Base-by-base conservation (phyloP, 2,113 vertebrate species). In the Spizaetus ornatus region DNA sequence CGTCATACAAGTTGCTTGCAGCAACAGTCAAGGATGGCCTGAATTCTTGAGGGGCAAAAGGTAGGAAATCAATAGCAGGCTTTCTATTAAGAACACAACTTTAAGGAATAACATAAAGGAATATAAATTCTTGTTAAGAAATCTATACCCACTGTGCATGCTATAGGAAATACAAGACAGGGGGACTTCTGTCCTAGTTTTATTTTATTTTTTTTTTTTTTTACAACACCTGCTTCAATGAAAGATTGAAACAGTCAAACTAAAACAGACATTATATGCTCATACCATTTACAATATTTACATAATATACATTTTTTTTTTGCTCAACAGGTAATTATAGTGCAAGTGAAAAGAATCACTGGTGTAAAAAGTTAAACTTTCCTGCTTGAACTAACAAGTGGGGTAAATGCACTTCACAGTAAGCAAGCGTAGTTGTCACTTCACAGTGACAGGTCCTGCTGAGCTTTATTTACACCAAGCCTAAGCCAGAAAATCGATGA, bases 161-260 rank as follows among this genome's bases (percentile, higher is more conserved):
- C 56, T 66, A 17, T 10, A 89, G 52, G 58, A 84, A 90, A 63
- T 8, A 77, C 47, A 76, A 86, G 27, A 47, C 36, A 70, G 32
- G 43, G 91, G 17, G 12, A 79, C 59, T 90, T 96, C 62, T 91
- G 52, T 87, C 85, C 82, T 53, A 17, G 40, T 91, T 98, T 98
- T 97, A 48, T 48, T 32, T 48, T 23, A 23, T 55, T 32, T 42
- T 19, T 36, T 53, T 76, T 94, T 71, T 43, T 61, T 76, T 94
- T 72, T 91, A 63, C 91, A 95, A 93, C 29, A 27, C 48, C 88
- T 91, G 82, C 72, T 97, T 97, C 94, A 95, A 66, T 71, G 80
- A 97, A 97, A 98, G 95, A 94, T 67, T 95, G 85, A 95, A 95
- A 93, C 94, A 91, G 93, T 71, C 88, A 91, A 86, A 95, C 56